Evolutionary conservation across 2,888 invertebrate genomes (phyloP).

Genomic region (Cloeon dipterum): DNA sequence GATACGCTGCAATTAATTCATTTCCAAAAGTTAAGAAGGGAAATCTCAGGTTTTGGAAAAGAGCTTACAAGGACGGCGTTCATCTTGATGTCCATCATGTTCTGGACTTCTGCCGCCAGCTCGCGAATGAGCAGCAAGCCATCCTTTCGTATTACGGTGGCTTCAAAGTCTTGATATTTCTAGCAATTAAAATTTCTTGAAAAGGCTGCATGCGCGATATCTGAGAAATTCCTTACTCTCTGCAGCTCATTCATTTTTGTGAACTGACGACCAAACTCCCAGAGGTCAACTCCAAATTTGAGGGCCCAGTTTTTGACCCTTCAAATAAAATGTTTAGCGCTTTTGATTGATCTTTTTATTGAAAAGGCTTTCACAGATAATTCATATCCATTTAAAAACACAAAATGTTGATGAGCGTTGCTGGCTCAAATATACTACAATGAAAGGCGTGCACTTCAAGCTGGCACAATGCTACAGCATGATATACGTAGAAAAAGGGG

Average conservation of each 20-base stretch:
- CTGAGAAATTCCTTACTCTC: conserved; percentile 46
- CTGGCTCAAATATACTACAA: no score
- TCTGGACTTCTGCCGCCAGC: conserved; percentile 74
- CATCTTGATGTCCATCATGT: conserved; percentile 82
- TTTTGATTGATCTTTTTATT: conserved; percentile 5
- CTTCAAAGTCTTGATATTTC: conserved; percentile 60
- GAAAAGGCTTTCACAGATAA: no score
- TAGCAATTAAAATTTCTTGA: conserved; percentile 23
- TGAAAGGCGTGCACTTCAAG: no score
- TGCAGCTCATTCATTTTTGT: conserved; percentile 76
- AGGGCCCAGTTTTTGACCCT: conserved; percentile 84
- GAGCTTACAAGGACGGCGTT: conserved; percentile 77
- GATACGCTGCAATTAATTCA: conserved; percentile 39
- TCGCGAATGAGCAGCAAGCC: conserved; percentile 65
- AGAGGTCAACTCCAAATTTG: conserved; percentile 72
- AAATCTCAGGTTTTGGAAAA: background rate
- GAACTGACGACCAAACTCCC: conserved; percentile 70
- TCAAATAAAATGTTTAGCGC: conserved; percentile 29
- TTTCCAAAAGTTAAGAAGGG: background rate
- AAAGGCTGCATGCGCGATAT: no score
- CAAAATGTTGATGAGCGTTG: no score
- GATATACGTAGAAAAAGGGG: no score
- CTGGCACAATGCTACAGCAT: no score
- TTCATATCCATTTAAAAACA: conserved; percentile 1
- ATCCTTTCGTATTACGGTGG: conserved; percentile 60